Conservation (phyloP, 92 coral and sea anemone species). For the Zoanthus sociatus region DNA sequence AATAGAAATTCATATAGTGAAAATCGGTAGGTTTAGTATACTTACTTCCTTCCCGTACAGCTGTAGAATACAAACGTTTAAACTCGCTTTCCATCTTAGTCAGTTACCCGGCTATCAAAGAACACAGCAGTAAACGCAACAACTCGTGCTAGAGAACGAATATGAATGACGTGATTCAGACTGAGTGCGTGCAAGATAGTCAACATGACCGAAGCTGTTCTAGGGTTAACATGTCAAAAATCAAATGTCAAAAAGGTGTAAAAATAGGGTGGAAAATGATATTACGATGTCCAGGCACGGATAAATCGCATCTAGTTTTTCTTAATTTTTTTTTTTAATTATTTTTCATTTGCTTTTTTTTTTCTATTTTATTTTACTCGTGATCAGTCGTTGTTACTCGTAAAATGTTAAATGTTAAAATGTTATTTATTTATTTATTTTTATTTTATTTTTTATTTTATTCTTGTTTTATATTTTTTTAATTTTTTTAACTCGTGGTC, state of each 20-base stretch:
- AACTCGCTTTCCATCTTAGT: conserved; percentile 24
- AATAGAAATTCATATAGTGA: not conserved
- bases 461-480: too few species aligned
- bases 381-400: too few species aligned
- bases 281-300: too few species aligned
- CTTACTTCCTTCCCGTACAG: conserved; percentile 13
- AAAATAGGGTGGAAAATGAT: not conserved
- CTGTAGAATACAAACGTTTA: conserved; percentile 17
- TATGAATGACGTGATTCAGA: not conserved
- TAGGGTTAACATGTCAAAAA: not conserved
- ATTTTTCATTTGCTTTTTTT: too few species aligned
- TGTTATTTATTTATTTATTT: too few species aligned
- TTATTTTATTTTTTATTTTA: too few species aligned
- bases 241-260: conserved; percentile 7
- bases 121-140: conserved; percentile 12
- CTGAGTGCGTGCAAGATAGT: not conserved
- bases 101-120: conserved; percentile 17
- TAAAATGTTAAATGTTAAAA: too few species aligned
- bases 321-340: too few species aligned
- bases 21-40: conserved; percentile 21
- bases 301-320: too few species aligned
- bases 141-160: conserved; percentile 6
- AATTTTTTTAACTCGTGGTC: too few species aligned
- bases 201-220: not conserved
- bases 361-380: too few species aligned